Percentiles rank a stretch among this genome's conserved stretches.
These are phyloP conservation scores for pig (Sus scrofa) DNA, from an alignment of 2,113 vertebrate genomes.

Conservation along the genomic window DNA sequence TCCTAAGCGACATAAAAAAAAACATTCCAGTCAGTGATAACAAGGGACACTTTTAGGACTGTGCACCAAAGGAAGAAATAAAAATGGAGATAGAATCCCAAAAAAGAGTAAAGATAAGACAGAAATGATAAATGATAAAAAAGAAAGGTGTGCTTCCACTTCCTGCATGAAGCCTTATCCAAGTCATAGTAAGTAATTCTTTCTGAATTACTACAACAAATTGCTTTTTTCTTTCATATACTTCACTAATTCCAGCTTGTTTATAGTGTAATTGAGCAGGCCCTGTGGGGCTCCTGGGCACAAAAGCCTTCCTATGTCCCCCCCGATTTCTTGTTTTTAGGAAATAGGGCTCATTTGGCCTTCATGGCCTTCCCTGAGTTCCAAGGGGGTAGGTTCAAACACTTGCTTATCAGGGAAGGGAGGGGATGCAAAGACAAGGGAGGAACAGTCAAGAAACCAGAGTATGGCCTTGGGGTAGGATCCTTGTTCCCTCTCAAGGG, in stretches of 20 bases:
- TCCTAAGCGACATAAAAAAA: background rate
- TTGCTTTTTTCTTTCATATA: background rate
- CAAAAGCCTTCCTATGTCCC: no score
- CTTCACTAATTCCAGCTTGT: background rate
- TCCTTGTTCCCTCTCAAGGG: no score
- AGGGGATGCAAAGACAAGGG: no score
- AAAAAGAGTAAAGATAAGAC: background rate
- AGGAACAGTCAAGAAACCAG: no score
- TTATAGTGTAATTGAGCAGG: background rate
- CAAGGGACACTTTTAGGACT: background rate
- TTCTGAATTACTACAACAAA: background rate
- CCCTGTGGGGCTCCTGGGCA: no score
- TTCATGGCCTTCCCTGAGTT: no score
- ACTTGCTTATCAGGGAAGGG: no score
- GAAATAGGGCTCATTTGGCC: no score
- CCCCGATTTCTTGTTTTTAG: no score
- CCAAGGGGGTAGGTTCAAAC: no score
- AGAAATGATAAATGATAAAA: background rate
- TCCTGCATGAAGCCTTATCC: background rate
- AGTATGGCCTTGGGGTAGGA: no score
- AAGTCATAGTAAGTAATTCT: background rate
- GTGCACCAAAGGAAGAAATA: background rate
- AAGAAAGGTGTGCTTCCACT: background rate
- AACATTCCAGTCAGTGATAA: background rate
- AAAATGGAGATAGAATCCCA: background rate